Base-by-base conservation (phyloP, 2,888 invertebrate species). In the Drosophila paramelanica region DNA sequence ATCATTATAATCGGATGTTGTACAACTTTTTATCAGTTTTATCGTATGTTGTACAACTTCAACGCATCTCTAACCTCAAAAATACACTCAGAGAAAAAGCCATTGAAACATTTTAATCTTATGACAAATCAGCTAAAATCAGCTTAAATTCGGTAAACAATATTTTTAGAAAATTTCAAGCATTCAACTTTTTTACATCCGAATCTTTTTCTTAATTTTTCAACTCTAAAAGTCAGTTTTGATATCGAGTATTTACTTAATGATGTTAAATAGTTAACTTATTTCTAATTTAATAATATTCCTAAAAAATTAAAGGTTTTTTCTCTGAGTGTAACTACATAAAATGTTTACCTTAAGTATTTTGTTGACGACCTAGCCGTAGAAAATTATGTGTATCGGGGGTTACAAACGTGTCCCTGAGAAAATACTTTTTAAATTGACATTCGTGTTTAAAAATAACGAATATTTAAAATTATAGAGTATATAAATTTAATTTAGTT, bases 1-100 rank as follows among this genome's bases (percentile, higher is more conserved):
- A 73, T 53, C 53, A 53, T 67, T 68, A 57, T 60, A 77, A 58
- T 57, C 73, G 50, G 50, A 38, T 69, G 50, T 69, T 62, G 42
- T 56, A 66, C 53, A 72, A 66, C 61, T 45, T 50, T 60, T 36
- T 10, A 72, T 53, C 53, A 52, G 60, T 67, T 53, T 59, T 72
- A 58, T 56, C 72, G 45, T 52, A 36, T 68, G 50, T 70, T 62
- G 43, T 56, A 67, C 55, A 73, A 66, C 62, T 45, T 50, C 53
- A 41, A 11, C 53, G 42, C 50, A 52, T 46, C 57, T 41, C 46
- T 69, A 69, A 76, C 65, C 71, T 41, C 45, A 72, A 56, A 57
- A 0, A 11, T 13, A 33, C 36, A 36, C 36, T 36, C 36, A 36
- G 36, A 36, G 13, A 36, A 36, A 36, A 36, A 36, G n/a, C n/a